phyloP scores from a whole-genome alignment of 1,140 invertebrate genomes.

The Pectinophora gossypiella region DNA sequence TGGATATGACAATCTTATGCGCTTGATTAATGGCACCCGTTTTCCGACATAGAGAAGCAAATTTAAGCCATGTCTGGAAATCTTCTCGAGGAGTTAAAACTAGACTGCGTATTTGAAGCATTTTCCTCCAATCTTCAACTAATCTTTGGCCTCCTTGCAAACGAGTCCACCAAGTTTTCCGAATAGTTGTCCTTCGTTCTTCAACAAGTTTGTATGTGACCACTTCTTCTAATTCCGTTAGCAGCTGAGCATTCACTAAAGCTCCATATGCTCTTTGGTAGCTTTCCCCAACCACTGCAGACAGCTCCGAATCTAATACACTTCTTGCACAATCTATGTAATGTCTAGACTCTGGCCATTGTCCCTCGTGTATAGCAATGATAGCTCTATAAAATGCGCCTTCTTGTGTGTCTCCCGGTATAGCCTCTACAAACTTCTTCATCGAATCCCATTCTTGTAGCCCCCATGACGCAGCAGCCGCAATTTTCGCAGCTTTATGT shows the following conservation, averaged over 20 bases:
- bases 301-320: constrained; percentile 95
- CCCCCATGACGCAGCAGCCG: constrained; percentile 96
- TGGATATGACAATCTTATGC: constrained; percentile 92
- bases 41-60: constrained; percentile 97
- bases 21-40: constrained; percentile 91
- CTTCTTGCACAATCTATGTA: constrained; percentile 94
- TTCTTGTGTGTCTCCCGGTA: constrained; percentile 93
- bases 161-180: constrained; percentile 96
- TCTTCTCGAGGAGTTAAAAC: constrained; percentile 95
- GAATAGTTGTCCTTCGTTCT: constrained; percentile 88
- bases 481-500: constrained; percentile 92
- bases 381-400: constrained; percentile 97
- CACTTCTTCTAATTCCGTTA: constrained; percentile 97
- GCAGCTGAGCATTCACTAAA: constrained; percentile 97
- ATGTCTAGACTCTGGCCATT: constrained; percentile 85
- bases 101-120: constrained; percentile 95
- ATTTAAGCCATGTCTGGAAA: constrained; percentile 98
- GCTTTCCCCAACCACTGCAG: constrained; percentile 97
- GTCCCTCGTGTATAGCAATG: constrained; percentile 91
- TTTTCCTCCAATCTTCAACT: constrained; percentile 98
- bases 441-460: constrained; percentile 94
- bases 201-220: constrained; percentile 96
- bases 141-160: constrained; percentile 95
- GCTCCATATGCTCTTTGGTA: constrained; percentile 98
- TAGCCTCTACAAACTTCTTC: constrained; percentile 89